phyloP scores from a whole-genome alignment of 1,140 invertebrate genomes.

The Propsilocerus akamusi region DNA sequence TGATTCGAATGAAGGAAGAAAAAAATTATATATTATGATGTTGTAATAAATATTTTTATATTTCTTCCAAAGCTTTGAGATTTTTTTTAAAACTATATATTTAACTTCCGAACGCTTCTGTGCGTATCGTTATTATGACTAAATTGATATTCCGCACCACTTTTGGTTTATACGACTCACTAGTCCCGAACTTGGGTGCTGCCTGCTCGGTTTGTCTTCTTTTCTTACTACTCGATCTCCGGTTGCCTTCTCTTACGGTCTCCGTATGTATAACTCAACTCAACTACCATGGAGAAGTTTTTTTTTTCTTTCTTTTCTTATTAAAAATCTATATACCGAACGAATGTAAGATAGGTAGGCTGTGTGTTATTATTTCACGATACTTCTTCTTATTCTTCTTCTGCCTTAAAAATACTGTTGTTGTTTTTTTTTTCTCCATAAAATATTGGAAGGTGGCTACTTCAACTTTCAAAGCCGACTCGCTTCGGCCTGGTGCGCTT shows the following conservation, averaged over 20 bases:
- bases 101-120: slow-evolving; percentile 4
- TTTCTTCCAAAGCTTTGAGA: too few relatives aligned
- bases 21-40: slow-evolving; percentile 1
- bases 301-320: too few relatives aligned
- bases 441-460: slow-evolving; percentile 4
- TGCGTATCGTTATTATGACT: slow-evolving; percentile 4
- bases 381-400: background rate
- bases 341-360: slow-evolving; percentile 1
- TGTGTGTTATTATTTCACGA: slow-evolving; percentile 3
- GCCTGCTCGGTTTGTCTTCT: background rate
- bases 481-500: too few relatives aligned
- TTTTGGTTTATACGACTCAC: slow-evolving; percentile 3
- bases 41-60: slow-evolving; percentile 4
- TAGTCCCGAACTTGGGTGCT: too few relatives aligned
- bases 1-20: too few relatives aligned
- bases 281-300: too few relatives aligned
- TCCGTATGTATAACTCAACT: slow-evolving; percentile 3
- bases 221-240: background rate
- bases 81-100: slow-evolving; percentile 4
- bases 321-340: too few relatives aligned
- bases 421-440: background rate
- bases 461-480: slow-evolving; percentile 2
- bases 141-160: slow-evolving; percentile 4
- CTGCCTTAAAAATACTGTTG: background rate
- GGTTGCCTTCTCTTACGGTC: slow-evolving; percentile 1